phyloP scores from a whole-genome alignment of 2,113 vertebrate genomes.

The Myotis lucifugus region DNA sequence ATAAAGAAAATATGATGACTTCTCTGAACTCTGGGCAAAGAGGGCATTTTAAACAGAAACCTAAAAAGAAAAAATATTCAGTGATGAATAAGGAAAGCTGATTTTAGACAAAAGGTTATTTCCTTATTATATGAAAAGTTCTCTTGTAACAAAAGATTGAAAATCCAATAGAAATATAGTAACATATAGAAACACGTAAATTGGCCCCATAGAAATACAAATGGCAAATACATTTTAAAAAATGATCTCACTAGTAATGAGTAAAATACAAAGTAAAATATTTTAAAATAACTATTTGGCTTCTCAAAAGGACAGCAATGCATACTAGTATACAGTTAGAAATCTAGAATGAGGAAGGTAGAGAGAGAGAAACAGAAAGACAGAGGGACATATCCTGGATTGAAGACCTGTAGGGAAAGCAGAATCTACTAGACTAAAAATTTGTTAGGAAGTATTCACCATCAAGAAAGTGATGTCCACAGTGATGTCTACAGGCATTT shows the following conservation, averaged over 20 bases:
- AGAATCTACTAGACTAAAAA: neutral
- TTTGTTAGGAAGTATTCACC: neutral
- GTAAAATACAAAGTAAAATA: neutral
- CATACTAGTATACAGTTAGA: neutral
- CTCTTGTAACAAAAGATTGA: neutral
- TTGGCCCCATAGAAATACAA: neutral
- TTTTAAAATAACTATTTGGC: neutral
- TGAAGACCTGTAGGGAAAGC: neutral
- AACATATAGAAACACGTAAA: neutral
- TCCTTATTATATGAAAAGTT: neutral
- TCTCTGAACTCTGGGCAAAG: neutral
- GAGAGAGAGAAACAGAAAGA: neutral
- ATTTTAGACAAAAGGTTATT: neutral
- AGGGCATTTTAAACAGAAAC: slow-evolving; percentile 8
- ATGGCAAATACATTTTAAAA: neutral
- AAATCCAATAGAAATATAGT: neutral
- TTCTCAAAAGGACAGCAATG: neutral
- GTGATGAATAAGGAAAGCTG: neutral
- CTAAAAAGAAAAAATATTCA: neutral
- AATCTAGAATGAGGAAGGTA: neutral
- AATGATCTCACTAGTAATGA: neutral
- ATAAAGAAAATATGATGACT: neutral
- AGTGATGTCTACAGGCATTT: neutral
- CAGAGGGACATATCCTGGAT: neutral
- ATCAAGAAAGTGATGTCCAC: neutral